Evolutionary conservation across 1,140 invertebrate species (phyloP), one percentile per base, ranked within the genome.

Genomic region (Eupristina koningsbergeri): DNA sequence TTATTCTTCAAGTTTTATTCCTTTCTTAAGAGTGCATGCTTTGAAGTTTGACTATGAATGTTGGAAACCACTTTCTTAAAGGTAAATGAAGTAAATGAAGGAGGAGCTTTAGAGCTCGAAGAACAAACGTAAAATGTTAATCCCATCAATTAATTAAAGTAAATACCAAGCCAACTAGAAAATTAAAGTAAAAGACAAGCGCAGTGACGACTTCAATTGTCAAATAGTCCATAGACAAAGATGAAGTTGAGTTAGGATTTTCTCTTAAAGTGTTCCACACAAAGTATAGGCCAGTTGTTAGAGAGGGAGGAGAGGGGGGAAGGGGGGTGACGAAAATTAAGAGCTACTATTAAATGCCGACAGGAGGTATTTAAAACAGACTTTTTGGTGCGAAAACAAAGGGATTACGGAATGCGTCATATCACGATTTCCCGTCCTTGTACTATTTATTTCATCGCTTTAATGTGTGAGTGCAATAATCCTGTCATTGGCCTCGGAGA

Each of bases 401-500:
- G 67, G 69, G 69, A 84, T 84, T 80, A 78, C 8, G 19, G 19
- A 63, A 76, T 26, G 34, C 74, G 45, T 83, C 74, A 83, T 67
- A 83, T 39, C 36, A 19, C 45, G 34, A 71, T 53, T 26, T 47
- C 67, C 17, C 29, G 11, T 45, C 41, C 41, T 45, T 11, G 41
- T 7, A 45, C 41, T 11, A 45, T 45, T 45, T 45, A 5, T 45
- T 11, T 45, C 41, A 45, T 26, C 34, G 47, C 50, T 22, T 8
- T 1, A 0, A 15, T 39, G 11, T 3, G 39, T 47, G 22, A 39
- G 7, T 34, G 75, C 75, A 67, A 80, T 84, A 84, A 84, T 80
- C 15, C 84, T 81, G 79, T 85, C 84, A 75, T 76, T 76, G 31
- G 79, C 3, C 78, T 58, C 63, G 71, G 78, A 53, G 58, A 13